Evolutionary conservation across 1,140 invertebrate genomes (phyloP).

Genomic region (Sarcophaga bullata): DNA sequence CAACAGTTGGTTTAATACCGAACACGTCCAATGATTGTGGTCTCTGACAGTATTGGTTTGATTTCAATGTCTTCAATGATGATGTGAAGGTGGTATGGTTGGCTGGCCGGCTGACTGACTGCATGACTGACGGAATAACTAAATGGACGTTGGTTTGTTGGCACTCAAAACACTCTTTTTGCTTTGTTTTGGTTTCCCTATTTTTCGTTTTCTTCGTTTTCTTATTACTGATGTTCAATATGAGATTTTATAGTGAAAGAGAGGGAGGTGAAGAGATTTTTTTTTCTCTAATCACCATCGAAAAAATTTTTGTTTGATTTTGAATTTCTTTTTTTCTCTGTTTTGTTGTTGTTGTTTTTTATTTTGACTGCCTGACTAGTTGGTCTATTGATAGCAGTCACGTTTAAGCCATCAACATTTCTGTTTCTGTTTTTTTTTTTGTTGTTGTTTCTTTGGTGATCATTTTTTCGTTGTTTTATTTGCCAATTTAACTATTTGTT

Average conservation of each 20-base stretch:
- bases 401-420: constrained; percentile 37
- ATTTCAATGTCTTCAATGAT: no score
- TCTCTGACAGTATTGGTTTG: no score
- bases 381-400: constrained; percentile 34
- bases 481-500: constrained; percentile 32
- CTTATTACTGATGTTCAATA: no score
- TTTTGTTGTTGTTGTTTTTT: background rate
- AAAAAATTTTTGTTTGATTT: constrained; percentile 6
- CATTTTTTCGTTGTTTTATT: background rate
- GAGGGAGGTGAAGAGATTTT: no score
- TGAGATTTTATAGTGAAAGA: no score
- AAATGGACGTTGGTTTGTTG: no score
- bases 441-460: background rate
- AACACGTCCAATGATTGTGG: no score
- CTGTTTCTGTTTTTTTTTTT: constrained; percentile 3
- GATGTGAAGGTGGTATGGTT: background rate
- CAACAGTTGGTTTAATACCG: no score
- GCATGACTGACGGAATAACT: no score
- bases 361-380: background rate
- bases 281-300: background rate
- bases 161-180: no score
- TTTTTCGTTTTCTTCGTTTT: no score
- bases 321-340: constrained; percentile 20
- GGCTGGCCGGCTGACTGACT: background rate
- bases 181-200: no score